A percentile compares a stretch with the other conserved stretches of the same genome.
Evolutionary conservation across 2,113 vertebrate genomes (phyloP).

Genomic region (Calypte anna): DNA sequence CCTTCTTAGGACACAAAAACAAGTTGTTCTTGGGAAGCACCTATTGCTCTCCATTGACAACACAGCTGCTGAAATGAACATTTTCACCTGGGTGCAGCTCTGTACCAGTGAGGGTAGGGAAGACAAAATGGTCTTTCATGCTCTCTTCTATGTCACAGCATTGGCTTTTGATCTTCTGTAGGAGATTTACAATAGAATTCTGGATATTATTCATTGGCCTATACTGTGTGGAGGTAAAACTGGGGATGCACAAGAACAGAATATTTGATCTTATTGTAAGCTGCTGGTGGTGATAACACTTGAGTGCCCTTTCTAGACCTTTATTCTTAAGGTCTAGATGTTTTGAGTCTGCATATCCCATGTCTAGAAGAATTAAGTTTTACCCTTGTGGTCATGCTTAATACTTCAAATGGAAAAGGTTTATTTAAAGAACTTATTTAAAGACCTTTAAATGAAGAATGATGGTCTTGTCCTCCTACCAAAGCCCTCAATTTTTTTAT

Average conservation of each 20-base stretch:
- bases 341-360: neutral
- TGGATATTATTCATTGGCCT: neutral
- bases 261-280: neutral
- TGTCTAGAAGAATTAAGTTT: neutral
- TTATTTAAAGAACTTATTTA: neutral
- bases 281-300: neutral
- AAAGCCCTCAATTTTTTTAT: neutral
- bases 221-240: neutral
- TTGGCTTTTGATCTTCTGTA: neutral
- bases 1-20: neutral
- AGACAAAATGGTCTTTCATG: neutral
- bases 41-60: neutral
- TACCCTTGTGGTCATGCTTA: neutral
- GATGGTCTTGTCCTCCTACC: neutral
- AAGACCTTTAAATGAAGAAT: neutral
- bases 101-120: neutral
- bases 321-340: neutral
- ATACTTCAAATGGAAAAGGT: neutral
- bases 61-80: neutral
- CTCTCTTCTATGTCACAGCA: neutral
- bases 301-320: neutral
- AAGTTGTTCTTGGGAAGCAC: neutral
- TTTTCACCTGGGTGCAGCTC: neutral
- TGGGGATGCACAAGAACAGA: neutral
- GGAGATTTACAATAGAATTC: neutral